Evolutionary conservation across 2,797 vertebrate species (phyloP).

Genomic region (Lagocephalus sceleratus): DNA sequence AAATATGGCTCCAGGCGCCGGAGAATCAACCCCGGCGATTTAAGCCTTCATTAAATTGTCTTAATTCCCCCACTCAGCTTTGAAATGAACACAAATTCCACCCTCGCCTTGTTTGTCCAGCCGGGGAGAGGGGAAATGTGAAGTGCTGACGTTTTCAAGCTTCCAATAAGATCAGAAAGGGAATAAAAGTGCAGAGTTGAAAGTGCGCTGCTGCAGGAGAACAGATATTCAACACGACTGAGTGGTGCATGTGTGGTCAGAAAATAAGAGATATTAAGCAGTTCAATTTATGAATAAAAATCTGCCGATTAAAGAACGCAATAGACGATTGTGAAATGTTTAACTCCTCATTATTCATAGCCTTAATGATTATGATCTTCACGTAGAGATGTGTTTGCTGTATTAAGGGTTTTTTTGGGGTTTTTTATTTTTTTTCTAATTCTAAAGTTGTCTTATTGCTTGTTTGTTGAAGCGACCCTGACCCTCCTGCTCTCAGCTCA

Average conservation of each 20-base stretch:
- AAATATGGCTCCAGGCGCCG: slow-evolving; percentile 66
- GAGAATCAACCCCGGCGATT: slow-evolving; percentile 57
- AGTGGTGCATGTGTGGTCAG: slow-evolving; percentile 6
- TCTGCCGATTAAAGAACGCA: too few relatives aligned
- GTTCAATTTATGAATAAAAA: too few relatives aligned
- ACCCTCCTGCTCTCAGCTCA: slow-evolving; percentile 25
- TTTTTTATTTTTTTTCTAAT: neutral
- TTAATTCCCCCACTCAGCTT: slow-evolving; percentile 59
- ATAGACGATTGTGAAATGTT: slow-evolving; percentile 28
- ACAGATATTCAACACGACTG: slow-evolving; percentile 5
- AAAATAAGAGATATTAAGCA: neutral
- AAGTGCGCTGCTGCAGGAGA: neutral
- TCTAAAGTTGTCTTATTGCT: slow-evolving; percentile 9
- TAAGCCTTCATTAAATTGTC: slow-evolving; percentile 71
- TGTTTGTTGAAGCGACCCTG: slow-evolving; percentile 11
- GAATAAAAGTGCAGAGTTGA: slow-evolving; percentile 24
- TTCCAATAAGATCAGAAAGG: slow-evolving; percentile 37
- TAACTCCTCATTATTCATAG: slow-evolving; percentile 35
- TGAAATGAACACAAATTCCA: slow-evolving; percentile 50
- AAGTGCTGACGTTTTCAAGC: slow-evolving; percentile 31
- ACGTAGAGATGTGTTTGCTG: neutral
- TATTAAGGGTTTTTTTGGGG: too few relatives aligned
- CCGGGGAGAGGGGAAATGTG: slow-evolving; percentile 10
- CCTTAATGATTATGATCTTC: slow-evolving; percentile 23
- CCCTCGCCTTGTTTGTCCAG: slow-evolving; percentile 59